Evolutionary conservation across 2,888 invertebrate species (phyloP).

Genomic region (Automeris io): DNA sequence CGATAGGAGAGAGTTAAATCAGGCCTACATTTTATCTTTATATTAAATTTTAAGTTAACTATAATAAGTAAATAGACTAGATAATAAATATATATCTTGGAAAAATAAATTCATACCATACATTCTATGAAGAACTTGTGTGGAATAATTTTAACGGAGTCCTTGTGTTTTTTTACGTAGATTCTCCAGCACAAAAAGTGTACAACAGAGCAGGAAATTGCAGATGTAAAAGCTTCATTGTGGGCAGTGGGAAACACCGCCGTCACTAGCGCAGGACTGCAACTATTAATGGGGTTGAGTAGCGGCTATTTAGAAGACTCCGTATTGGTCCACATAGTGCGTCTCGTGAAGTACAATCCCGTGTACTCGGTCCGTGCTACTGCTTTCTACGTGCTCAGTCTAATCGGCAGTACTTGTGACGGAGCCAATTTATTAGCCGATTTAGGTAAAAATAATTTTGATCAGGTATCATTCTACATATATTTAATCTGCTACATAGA

Average conservation of each 20-base stretch:
- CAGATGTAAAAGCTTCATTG: conserved; percentile 89
- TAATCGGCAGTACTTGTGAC: conserved; percentile 88
- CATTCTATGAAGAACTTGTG: too few species aligned
- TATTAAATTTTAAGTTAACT: too few species aligned
- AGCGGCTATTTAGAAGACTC: conserved; percentile 55
- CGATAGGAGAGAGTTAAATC: too few species aligned
- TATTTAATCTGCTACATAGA: too few species aligned
- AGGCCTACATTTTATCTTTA: too few species aligned
- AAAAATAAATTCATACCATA: too few species aligned
- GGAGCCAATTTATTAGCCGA: conserved; percentile 88
- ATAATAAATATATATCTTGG: too few species aligned
- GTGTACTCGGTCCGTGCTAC: conserved; percentile 94
- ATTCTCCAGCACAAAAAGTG: conserved; percentile 72
- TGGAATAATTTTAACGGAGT: too few species aligned
- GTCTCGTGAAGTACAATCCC: conserved; percentile 86
- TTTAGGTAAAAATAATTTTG: conserved; percentile 69
- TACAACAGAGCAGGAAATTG: conserved; percentile 81
- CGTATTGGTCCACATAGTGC: conserved; percentile 66
- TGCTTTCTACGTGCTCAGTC: conserved; percentile 90
- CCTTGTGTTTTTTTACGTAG: conserved; percentile 33
- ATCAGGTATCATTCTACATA: too few species aligned
- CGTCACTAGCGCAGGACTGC: conserved; percentile 85
- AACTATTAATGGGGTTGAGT: conserved; percentile 79
- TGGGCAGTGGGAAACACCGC: conserved; percentile 94
- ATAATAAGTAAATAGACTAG: too few species aligned